A percentile compares a stretch with the other conserved stretches of the same genome.
Conservation (phyloP, 2,113 vertebrate species). For the Dryoscopus gambensis region DNA sequence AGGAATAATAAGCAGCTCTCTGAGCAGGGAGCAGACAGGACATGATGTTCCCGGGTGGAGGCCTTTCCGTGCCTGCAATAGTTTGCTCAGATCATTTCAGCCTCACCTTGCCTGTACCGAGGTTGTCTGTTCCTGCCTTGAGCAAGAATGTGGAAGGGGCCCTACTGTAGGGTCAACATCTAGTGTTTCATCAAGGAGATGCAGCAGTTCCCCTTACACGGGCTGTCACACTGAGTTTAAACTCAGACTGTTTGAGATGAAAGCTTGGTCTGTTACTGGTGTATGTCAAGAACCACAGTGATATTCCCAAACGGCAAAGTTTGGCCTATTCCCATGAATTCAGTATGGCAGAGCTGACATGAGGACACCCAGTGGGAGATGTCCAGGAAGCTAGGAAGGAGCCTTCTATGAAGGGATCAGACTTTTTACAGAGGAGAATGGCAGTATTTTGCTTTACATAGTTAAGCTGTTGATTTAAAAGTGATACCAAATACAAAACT, state of each 20-base stretch:
- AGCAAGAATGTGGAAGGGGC: background rate
- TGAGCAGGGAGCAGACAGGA: background rate
- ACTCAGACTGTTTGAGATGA: background rate
- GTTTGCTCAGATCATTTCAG: background rate
- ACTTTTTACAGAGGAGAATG: background rate
- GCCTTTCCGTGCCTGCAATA: background rate
- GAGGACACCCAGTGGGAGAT: background rate
- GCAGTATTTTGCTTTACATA: background rate
- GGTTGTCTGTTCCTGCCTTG: background rate
- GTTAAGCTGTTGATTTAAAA: background rate
- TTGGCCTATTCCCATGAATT: background rate
- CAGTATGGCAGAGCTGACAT: background rate
- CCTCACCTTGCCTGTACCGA: background rate
- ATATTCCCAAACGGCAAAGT: background rate
- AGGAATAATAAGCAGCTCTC: background rate
- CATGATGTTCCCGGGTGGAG: background rate
- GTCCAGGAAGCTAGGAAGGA: background rate
- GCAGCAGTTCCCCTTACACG: background rate
- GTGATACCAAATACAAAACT: background rate
- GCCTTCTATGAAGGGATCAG: rapidly evolving
- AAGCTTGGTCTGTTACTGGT: background rate
- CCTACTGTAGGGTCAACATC: background rate
- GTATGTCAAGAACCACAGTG: background rate
- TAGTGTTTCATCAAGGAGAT: background rate
- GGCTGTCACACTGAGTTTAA: background rate